phyloP scores from a whole-genome alignment of 2,888 invertebrate species.

The Melanchra persicariae region DNA sequence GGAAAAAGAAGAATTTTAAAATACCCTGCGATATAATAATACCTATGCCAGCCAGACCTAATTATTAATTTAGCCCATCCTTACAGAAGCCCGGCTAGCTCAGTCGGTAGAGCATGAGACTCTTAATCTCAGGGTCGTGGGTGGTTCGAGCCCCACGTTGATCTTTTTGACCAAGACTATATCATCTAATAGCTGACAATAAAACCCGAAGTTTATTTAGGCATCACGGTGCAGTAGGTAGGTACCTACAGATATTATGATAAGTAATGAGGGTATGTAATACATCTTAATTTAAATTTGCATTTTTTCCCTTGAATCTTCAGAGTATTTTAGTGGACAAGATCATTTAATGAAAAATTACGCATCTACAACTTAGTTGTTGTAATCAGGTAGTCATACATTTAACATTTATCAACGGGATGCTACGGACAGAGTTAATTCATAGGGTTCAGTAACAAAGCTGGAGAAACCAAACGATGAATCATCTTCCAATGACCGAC shows the following conservation, averaged over 20 bases:
- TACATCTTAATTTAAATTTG: neutral
- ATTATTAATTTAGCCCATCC: neutral
- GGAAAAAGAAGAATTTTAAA: neutral
- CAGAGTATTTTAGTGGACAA: neutral
- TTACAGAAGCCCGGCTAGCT: slow-evolving; percentile 85
- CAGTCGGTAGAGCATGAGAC: slow-evolving; percentile 91
- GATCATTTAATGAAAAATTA: slow-evolving; percentile 1
- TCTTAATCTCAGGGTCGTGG: slow-evolving; percentile 92
- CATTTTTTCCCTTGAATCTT: neutral
- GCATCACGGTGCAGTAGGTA: neutral
- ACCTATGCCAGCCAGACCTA: neutral
- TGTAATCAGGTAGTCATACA: slow-evolving; percentile 44
- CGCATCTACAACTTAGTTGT: slow-evolving; percentile 15
- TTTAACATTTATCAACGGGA: slow-evolving; percentile 58
- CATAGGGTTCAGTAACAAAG: slow-evolving; percentile 50
- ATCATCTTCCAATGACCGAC: slow-evolving; percentile 26
- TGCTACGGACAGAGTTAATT: slow-evolving; percentile 55
- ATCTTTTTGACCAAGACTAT: slow-evolving; percentile 67
- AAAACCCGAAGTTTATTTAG: no score
- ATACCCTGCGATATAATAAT: neutral
- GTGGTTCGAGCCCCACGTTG: slow-evolving; percentile 92
- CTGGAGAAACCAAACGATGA: slow-evolving; percentile 44
- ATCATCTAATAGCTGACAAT: neutral
- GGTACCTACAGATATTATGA: no score
- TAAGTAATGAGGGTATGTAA: neutral